Percentiles rank a stretch among this genome's conserved stretches.
Evolutionary conservation across 2,113 vertebrate species (phyloP).

Genomic region (Dryoscopus gambensis): DNA sequence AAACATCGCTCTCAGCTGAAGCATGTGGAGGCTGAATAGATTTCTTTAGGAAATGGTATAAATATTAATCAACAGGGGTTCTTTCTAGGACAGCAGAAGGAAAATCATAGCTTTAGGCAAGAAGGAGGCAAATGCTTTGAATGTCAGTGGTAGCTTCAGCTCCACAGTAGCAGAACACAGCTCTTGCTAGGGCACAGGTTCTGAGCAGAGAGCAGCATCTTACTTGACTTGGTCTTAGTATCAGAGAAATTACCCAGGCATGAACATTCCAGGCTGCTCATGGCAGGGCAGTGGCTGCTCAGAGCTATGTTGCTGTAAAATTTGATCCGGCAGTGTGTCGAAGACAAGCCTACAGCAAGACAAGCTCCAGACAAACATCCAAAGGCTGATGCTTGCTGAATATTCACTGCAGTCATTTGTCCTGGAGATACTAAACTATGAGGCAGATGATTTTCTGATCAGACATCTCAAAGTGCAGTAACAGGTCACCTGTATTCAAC

Average conservation of each 20-base stretch:
- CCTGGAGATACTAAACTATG: background rate
- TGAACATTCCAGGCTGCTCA: background rate
- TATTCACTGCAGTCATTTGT: background rate
- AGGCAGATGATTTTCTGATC: background rate
- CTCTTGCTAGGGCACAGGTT: background rate
- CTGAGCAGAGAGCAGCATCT: background rate
- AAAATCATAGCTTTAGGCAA: slow-evolving; percentile 24
- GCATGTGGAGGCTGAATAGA: slow-evolving; percentile 12
- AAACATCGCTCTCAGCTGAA: background rate
- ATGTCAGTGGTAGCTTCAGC: background rate
- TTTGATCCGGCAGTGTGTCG: background rate
- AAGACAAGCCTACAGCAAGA: background rate
- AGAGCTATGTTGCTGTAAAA: background rate
- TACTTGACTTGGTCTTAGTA: background rate
- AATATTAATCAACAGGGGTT: slow-evolving; percentile 31
- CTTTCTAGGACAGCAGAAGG: background rate
- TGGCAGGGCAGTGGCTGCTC: background rate
- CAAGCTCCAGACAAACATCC: background rate
- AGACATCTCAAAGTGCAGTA: background rate
- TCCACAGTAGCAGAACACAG: background rate
- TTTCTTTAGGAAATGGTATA: slow-evolving; percentile 19
- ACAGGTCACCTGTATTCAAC: accelerated
- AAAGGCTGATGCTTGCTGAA: background rate
- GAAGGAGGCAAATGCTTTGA: background rate
- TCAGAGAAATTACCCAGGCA: background rate